phyloP scores from a whole-genome alignment of 37 sponge, comb jelly and placozoan species.

The Geodia barretti region DNA sequence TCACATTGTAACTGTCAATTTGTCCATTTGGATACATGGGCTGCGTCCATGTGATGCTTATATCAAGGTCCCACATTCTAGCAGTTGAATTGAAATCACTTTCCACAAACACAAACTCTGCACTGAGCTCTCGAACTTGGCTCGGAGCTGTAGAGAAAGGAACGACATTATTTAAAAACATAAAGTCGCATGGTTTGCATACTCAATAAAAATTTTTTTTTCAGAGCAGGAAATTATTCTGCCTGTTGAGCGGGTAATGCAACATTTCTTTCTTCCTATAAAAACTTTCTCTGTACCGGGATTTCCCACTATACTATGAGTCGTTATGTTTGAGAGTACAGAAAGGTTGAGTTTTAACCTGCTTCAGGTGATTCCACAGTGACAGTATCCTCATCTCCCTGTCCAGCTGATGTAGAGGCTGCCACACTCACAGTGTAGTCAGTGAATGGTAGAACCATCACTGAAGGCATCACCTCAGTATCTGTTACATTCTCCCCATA shows the following conservation, averaged over 20 bases:
- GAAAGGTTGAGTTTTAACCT: too few species aligned
- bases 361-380: conserved; percentile 23
- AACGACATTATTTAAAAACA: too few species aligned
- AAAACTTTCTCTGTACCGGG: too few species aligned
- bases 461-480: neutral
- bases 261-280: too few species aligned
- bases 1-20: neutral
- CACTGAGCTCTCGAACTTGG: neutral
- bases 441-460: neutral
- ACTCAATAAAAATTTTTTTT: too few species aligned
- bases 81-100: neutral
- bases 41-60: conserved; percentile 13
- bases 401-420: conserved; percentile 16
- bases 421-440: conserved; percentile 20
- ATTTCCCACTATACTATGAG: too few species aligned
- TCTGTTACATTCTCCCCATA: neutral
- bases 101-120: neutral
- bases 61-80: neutral
- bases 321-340: too few species aligned
- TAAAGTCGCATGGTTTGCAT: too few species aligned
- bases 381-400: neutral
- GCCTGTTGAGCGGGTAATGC: too few species aligned
- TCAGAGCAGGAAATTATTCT: too few species aligned
- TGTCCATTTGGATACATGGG: conserved; percentile 20
- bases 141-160: conserved; percentile 6